These are phyloP conservation scores for Anthoptus insignis DNA, from an alignment of 2,888 invertebrate species.

Conservation along the genomic window DNA sequence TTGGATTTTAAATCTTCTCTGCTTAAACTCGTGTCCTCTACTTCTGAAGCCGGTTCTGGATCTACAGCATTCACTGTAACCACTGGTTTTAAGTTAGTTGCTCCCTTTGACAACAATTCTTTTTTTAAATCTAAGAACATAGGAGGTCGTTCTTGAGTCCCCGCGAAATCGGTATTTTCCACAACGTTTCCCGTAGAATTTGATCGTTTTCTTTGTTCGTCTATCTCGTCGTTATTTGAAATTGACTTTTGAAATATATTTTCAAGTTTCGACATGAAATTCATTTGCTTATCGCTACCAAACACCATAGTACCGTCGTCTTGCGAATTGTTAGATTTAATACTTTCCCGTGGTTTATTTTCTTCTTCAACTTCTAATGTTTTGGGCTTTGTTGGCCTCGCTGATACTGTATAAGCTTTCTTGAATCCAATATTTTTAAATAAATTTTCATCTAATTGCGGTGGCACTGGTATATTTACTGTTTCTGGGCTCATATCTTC, in stretches of 20 bases:
- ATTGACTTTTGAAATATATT: constrained; percentile 74
- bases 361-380: constrained; percentile 49
- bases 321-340: constrained; percentile 54
- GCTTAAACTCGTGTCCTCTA: constrained; percentile 65
- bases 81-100: constrained; percentile 64
- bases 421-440: constrained; percentile 59
- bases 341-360: constrained; percentile 53
- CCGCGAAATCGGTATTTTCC: constrained; percentile 59
- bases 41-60: constrained; percentile 50
- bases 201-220: constrained; percentile 68
- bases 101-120: constrained; percentile 66
- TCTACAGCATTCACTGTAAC: constrained; percentile 53
- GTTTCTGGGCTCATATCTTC: constrained; percentile 62
- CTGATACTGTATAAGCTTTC: constrained; percentile 59
- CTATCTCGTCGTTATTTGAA: constrained; percentile 58
- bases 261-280: constrained; percentile 78
- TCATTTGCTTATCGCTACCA: constrained; percentile 61
- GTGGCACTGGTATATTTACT: constrained; percentile 73
- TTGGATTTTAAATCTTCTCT: constrained; percentile 76
- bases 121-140: constrained; percentile 72
- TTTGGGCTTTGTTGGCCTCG: constrained; percentile 49
- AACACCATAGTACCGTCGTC: constrained; percentile 59
- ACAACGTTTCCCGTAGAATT: constrained; percentile 71
- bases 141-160: constrained; percentile 59
- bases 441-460: constrained; percentile 73